Evolutionary conservation across 2,888 invertebrate species (phyloP), one percentile per base, ranked within the genome.

Genomic region (Beris morrisii): DNA sequence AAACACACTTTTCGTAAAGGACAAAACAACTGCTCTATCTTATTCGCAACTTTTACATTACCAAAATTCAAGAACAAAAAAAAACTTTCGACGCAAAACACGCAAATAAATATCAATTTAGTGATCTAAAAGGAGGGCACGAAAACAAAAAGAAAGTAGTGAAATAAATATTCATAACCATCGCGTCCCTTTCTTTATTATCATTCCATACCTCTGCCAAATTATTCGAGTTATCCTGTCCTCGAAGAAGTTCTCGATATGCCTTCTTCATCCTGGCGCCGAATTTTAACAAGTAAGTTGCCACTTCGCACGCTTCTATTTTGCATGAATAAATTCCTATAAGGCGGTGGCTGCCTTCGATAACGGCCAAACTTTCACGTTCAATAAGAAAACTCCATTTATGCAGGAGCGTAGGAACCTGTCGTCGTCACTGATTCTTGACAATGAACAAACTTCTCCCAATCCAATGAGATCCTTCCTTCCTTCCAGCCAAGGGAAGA

Each of bases 101-200:
- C 48, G 53, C 15, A 22, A 31, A 64, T 64, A 64, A 64, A 64
- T 64, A 64, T 64, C 54, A 64, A 64, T 64, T 64, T 64, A 6
- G 30, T 30, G 7, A 30, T 44, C 32, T 4, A 6, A 53, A 63
- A n/a, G 30, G 45, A 44, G 32, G 5, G 44, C 43, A 44, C 44
- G 46, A 9, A 38, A 38, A 58, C 11, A 38, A 43, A 63, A 12
- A 52, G 13, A 45, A 64, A 64, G 45, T 64, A 64, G 4, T 22
- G 38, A 54, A 64, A 64, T 54, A 64, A 64, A 64, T 64, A 54
- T 64, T 64, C 64, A 64, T 64, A 64, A 53, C 32, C 38, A 38
- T 11, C 7, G 1, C 50, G 50, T 45, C 43, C 61, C 50, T 52
- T 59, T 22, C n/a, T 30, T 15, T 48, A 48, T 15, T 48, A 15